Conservation (phyloP, 1,140 invertebrate species). For the Drosophila triauraria region DNA sequence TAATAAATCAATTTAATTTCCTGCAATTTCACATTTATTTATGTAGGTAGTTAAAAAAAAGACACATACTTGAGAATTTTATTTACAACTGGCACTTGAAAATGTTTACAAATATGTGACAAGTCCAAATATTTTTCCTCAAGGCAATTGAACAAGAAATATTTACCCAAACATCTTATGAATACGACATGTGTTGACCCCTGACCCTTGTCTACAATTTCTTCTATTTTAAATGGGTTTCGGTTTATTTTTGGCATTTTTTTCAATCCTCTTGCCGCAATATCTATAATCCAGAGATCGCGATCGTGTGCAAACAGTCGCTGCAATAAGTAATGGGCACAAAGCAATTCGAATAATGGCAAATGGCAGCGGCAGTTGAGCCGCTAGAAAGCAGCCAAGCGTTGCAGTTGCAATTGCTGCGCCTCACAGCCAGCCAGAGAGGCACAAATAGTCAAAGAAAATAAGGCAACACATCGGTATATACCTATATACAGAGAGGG, state of each 20-base stretch:
- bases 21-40: background rate
- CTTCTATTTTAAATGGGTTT: background rate
- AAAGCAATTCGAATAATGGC: conserved; percentile 76
- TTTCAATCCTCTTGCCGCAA: conserved; percentile 11
- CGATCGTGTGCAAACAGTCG: conserved; percentile 54
- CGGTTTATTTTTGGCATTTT: conserved; percentile 10
- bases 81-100: conserved; percentile 11
- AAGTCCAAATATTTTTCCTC: background rate
- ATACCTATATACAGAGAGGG: too few species aligned
- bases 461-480: conserved; percentile 5
- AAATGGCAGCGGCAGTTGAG: conserved; percentile 47
- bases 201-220: conserved; percentile 7
- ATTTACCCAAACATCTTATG: background rate
- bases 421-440: conserved; percentile 3
- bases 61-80: background rate
- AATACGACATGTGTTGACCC: conserved; percentile 5
- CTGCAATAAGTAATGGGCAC: conserved; percentile 75
- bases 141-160: background rate
- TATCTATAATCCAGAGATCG: conserved; percentile 37
- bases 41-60: conserved; percentile 1
- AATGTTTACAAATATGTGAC: conserved; percentile 14
- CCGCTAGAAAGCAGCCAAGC: conserved; percentile 78
- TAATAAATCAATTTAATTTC: background rate
- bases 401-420: conserved; percentile 45
- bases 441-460: background rate